Conservation (phyloP, 2,797 vertebrate genomes). For the Cygnus olor region DNA sequence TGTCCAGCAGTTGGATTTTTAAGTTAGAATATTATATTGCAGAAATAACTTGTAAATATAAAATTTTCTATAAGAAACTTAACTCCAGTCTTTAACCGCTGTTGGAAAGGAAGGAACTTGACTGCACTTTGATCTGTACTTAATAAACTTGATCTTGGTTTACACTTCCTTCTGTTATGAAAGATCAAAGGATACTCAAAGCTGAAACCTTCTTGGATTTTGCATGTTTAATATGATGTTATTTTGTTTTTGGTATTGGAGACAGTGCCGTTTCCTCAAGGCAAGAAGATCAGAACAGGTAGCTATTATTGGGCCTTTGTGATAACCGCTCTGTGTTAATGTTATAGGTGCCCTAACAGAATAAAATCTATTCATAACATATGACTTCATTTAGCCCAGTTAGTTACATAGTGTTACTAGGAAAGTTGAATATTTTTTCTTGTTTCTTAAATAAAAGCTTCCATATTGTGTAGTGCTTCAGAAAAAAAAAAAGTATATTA, state of each 20-base stretch:
- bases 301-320: background rate
- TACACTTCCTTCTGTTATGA: slow-evolving; percentile 45
- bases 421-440: background rate
- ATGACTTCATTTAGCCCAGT: background rate
- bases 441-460: background rate
- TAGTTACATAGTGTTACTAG: background rate
- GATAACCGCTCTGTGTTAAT: background rate
- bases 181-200: slow-evolving; percentile 49
- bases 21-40: background rate
- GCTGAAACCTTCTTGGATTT: background rate
- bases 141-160: slow-evolving; percentile 49
- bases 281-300: background rate
- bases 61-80: background rate
- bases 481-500: background rate
- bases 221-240: slow-evolving; percentile 32
- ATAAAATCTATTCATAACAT: background rate
- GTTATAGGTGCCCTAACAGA: background rate
- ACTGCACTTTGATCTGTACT: slow-evolving; percentile 57
- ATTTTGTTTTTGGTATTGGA: background rate
- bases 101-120: slow-evolving; percentile 29
- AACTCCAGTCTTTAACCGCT: slow-evolving; percentile 17
- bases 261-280: background rate
- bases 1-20: background rate
- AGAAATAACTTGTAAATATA: background rate
- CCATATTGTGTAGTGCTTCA: background rate